These are phyloP conservation scores for Himalopsyche anomala DNA, from an alignment of 2,888 invertebrate species.

Conservation along the genomic window DNA sequence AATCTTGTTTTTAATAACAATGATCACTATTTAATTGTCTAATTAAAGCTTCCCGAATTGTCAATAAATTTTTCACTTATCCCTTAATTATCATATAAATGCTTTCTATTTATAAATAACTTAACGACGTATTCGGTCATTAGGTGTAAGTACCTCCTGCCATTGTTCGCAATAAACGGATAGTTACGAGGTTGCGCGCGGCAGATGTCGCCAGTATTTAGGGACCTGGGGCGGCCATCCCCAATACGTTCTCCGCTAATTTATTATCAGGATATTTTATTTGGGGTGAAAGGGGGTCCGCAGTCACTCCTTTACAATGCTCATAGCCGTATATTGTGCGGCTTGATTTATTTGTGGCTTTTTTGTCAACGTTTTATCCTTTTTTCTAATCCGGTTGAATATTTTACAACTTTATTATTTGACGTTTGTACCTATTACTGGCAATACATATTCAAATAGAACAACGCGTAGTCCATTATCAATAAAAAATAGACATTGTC, in stretches of 20 bases:
- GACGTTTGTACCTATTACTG: not conserved
- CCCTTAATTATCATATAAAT: too few species aligned
- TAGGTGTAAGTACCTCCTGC: constrained; percentile 18
- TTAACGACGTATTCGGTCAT: constrained; percentile 27
- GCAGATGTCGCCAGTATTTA: constrained; percentile 61
- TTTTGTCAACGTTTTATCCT: constrained; percentile 44
- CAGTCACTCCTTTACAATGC: constrained; percentile 62
- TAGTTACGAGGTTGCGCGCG: constrained; percentile 59
- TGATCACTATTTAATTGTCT: too few species aligned
- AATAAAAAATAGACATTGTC: too few species aligned
- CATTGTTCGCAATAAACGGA: constrained; percentile 56
- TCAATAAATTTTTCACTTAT: not conserved
- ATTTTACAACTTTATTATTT: constrained; percentile 14
- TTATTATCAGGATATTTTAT: constrained; percentile 63
- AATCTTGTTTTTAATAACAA: too few species aligned
- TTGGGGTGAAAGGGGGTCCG: constrained; percentile 60
- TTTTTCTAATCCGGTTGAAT: constrained; percentile 5
- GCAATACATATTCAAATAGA: too few species aligned
- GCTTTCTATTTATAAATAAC: not conserved
- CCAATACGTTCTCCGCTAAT: constrained; percentile 63
- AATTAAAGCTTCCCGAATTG: too few species aligned
- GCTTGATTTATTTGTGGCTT: constrained; percentile 64
- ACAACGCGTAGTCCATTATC: too few species aligned
- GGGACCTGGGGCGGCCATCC: constrained; percentile 55
- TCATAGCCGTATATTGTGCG: constrained; percentile 62